Conservation (phyloP, 2,797 vertebrate genomes). For the Paramormyrops hopkinsi region DNA sequence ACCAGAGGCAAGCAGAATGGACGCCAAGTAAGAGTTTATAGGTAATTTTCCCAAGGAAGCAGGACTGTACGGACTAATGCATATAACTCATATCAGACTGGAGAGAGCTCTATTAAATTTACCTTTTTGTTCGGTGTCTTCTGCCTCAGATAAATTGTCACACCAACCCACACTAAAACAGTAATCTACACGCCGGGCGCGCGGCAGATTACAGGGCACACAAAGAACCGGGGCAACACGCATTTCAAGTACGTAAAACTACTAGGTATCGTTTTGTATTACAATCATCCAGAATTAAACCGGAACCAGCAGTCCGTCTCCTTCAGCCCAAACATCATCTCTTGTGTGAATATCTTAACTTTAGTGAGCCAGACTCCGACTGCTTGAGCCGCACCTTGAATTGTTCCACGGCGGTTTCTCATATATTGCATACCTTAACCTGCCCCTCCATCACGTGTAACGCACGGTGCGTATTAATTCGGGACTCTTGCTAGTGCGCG, state of each 20-base stretch:
- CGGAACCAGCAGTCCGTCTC: background rate
- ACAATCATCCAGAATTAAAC: slow-evolving; percentile 9
- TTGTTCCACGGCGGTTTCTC: slow-evolving; percentile 41
- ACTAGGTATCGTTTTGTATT: background rate
- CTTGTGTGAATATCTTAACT: slow-evolving; percentile 20
- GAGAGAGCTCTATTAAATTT: background rate
- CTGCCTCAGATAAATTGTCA: background rate
- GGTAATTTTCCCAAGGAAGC: background rate
- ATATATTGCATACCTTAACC: slow-evolving; percentile 40
- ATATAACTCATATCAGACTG: slow-evolving; percentile 29
- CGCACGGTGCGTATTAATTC: slow-evolving; percentile 35
- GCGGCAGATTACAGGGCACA: background rate
- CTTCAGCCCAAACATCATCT: background rate
- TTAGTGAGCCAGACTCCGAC: slow-evolving; percentile 15
- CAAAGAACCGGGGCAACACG: background rate
- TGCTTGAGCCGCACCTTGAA: slow-evolving; percentile 33
- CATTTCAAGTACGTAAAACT: background rate
- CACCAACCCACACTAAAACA: background rate
- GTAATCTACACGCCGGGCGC: background rate
- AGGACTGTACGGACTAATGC: slow-evolving; percentile 18
- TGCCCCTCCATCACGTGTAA: slow-evolving; percentile 9
- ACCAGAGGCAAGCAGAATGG: background rate
- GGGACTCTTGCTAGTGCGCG: slow-evolving; percentile 11
- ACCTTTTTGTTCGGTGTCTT: background rate
- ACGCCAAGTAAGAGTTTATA: background rate